These are phyloP conservation scores for Oreochromis niloticus DNA, from an alignment of 2,113 vertebrate genomes.

Conservation along the genomic window DNA sequence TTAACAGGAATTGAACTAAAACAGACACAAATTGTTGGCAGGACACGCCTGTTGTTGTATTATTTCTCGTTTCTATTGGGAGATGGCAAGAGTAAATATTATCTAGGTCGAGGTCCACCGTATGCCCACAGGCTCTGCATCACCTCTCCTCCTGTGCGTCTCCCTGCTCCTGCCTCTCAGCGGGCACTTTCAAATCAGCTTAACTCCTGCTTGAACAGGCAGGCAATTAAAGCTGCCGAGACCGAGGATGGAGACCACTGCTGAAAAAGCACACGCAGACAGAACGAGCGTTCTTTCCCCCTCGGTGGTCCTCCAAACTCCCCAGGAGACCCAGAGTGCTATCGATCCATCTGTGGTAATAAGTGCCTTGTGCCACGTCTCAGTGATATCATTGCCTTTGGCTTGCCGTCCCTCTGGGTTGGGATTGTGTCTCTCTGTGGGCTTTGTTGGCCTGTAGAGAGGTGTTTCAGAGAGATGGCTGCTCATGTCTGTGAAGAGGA, in stretches of 20 bases:
- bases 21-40: not conserved
- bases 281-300: not conserved
- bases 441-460: not conserved
- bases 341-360: constrained; percentile 6
- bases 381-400: not conserved
- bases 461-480: constrained; percentile 8
- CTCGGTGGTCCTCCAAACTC: not conserved
- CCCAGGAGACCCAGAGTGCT: not conserved
- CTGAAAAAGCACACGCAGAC: constrained; percentile 7
- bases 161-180: not conserved
- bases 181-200: not conserved
- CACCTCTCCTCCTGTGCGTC: not conserved
- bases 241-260: not conserved
- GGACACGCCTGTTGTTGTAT: not conserved
- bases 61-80: not conserved
- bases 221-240: not conserved
- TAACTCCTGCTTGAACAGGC: not conserved
- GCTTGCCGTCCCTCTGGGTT: not conserved
- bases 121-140: not conserved
- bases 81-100: too few relatives aligned
- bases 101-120: not conserved
- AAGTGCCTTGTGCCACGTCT: not conserved
- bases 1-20: not conserved
- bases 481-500: constrained; percentile 16
- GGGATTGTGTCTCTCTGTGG: not conserved